phyloP scores from a whole-genome alignment of 92 coral and sea anemone species.

The Pocillopora grandis region DNA sequence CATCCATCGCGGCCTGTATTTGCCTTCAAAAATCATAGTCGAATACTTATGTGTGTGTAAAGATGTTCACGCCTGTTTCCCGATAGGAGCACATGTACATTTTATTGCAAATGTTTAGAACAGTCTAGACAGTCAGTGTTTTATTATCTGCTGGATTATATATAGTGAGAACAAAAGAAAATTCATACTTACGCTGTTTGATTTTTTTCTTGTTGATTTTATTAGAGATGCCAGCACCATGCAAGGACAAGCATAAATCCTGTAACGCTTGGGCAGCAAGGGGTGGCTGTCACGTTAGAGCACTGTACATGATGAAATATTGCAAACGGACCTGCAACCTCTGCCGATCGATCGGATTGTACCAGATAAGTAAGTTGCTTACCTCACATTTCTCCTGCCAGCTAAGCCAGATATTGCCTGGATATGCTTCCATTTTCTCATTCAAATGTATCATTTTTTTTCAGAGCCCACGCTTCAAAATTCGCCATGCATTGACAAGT shows the following conservation, averaged over 20 bases:
- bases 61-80: neutral
- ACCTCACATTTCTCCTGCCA: no score
- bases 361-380: slow-evolving; percentile 17
- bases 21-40: neutral
- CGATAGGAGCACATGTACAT: no score
- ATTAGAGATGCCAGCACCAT: slow-evolving; percentile 44
- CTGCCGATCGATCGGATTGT: slow-evolving; percentile 37
- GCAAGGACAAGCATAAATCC: slow-evolving; percentile 49
- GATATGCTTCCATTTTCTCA: no score
- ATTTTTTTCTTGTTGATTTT: neutral
- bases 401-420: no score
- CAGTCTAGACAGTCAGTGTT: no score
- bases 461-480: slow-evolving; percentile 14
- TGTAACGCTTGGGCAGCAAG: slow-evolving; percentile 55
- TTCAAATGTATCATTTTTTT: neutral
- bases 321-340: slow-evolving; percentile 68
- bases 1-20: no score
- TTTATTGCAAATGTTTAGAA: no score
- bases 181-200: no score
- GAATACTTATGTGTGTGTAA: no score
- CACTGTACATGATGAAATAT: slow-evolving; percentile 64
- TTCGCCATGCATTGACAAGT: slow-evolving; percentile 57
- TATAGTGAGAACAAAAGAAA: no score
- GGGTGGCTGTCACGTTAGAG: slow-evolving; percentile 58
- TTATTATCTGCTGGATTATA: no score